phyloP scores from a whole-genome alignment of 37 sponge, comb jelly and placozoan genomes.

The Dysidea cf. avara region DNA sequence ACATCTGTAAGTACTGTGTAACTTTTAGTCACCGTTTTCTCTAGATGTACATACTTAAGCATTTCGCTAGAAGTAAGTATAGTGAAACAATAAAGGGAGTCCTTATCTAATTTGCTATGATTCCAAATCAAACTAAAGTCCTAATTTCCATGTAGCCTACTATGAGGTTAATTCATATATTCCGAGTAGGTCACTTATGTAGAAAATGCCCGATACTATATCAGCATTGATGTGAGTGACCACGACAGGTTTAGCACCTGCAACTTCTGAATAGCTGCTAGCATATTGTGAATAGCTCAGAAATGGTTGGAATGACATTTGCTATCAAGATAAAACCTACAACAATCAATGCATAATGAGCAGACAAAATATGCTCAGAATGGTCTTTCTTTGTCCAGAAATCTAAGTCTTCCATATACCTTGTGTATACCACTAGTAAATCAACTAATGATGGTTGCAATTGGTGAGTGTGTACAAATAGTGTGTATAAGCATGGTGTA shows the following conservation, averaged over 20 bases:
- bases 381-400: constrained; percentile 78
- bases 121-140: no score
- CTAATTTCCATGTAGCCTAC: no score
- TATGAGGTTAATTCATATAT: no score
- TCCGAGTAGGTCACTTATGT: constrained; percentile 61
- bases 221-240: constrained; percentile 66
- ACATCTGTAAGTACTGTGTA: no score
- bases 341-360: no score
- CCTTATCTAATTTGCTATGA: no score
- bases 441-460: background rate
- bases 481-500: background rate
- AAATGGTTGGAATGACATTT: constrained; percentile 32
- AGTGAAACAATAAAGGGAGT: no score
- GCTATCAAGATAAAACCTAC: constrained; percentile 60
- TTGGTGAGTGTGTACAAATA: background rate
- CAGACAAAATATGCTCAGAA: no score
- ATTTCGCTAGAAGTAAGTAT: no score
- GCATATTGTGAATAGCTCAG: constrained; percentile 39
- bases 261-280: constrained; percentile 10
- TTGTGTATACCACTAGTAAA: constrained; percentile 46
- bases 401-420: constrained; percentile 70
- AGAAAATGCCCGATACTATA: constrained; percentile 41
- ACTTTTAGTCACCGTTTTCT: no score
- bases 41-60: no score
- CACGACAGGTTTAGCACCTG: constrained; percentile 43